phyloP scores from a whole-genome alignment of 2,113 vertebrate genomes.

The Epinephelus cyanopodus region DNA sequence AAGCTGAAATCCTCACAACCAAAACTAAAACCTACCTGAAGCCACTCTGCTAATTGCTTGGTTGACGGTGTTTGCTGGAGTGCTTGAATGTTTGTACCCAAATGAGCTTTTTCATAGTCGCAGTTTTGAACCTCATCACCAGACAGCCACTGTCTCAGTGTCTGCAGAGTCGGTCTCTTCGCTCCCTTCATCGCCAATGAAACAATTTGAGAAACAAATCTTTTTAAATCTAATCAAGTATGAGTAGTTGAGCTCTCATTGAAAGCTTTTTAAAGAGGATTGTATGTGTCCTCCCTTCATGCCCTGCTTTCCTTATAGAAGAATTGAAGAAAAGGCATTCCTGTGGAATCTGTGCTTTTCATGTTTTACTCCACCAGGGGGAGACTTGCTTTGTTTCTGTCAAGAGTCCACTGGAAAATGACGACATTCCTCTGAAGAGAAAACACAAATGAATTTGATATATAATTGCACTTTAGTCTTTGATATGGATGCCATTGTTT shows the following conservation, averaged over 20 bases:
- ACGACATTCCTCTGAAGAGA: conserved; percentile 63
- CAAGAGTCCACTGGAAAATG: background rate
- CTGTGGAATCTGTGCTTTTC: conserved; percentile 40
- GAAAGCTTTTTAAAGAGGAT: background rate
- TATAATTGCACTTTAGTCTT: conserved; percentile 77
- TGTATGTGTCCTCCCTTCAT: background rate
- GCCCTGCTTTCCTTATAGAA: background rate
- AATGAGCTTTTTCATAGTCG: conserved; percentile 16
- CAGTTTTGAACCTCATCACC: conserved; percentile 1
- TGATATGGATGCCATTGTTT: conserved; percentile 71
- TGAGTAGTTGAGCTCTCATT: background rate
- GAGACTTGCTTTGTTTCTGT: conserved; percentile 41
- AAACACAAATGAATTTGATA: conserved; percentile 51
- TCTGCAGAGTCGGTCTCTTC: background rate
- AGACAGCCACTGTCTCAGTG: background rate
- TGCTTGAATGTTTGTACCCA: conserved; percentile 40
- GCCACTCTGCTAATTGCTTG: background rate
- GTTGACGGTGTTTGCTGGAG: background rate
- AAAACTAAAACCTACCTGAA: conserved; percentile 51
- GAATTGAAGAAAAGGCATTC: conserved; percentile 5
- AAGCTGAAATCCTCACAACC: conserved; percentile 35
- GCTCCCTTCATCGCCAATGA: conserved; percentile 1
- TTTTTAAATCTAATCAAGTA: background rate
- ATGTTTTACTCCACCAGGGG: conserved; percentile 56
- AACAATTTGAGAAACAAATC: background rate